phyloP scores from a whole-genome alignment of 1,140 invertebrate genomes.

The Drosophila ohnishii region DNA sequence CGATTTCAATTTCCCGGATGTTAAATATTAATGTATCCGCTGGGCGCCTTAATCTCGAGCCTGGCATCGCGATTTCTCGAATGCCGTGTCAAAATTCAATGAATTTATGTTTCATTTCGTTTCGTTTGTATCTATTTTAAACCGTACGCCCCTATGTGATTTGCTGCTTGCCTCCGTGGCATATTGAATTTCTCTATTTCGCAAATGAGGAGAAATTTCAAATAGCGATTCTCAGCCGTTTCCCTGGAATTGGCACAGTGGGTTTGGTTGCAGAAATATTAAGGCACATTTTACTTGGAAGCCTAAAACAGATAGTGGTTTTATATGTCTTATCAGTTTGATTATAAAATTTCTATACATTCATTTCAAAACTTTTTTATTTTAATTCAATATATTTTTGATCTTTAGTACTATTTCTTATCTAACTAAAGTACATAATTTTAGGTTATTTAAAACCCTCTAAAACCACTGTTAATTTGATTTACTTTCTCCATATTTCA shows the following conservation, averaged over 20 bases:
- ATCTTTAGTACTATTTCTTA: too few species aligned
- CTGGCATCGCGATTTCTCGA: conserved; percentile 36
- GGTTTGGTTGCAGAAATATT: neutral
- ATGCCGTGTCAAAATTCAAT: conserved; percentile 71
- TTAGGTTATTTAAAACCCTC: too few species aligned
- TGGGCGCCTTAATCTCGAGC: conserved; percentile 48
- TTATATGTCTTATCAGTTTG: neutral
- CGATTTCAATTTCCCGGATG: conserved; percentile 77
- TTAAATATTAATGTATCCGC: conserved; percentile 69
- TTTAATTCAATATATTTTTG: too few species aligned
- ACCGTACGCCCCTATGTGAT: conserved; percentile 53
- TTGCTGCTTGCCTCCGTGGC: conserved; percentile 26
- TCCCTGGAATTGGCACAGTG: conserved; percentile 21
- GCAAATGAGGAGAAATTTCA: conserved; percentile 37
- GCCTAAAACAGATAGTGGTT: neutral
- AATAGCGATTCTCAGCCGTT: neutral
- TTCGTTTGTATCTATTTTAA: conserved; percentile 46
- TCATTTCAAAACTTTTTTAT: too few species aligned
- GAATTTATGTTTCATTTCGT: conserved; percentile 63
- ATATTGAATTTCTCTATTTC: conserved; percentile 49
- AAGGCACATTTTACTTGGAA: neutral
- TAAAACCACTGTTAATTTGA: conserved; percentile 20
- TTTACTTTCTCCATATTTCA: conserved; percentile 30
- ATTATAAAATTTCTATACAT: neutral
- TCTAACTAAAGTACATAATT: neutral